Base-by-base conservation (phyloP, 1,140 invertebrate genomes). In the Branchinecta lynchi region DNA sequence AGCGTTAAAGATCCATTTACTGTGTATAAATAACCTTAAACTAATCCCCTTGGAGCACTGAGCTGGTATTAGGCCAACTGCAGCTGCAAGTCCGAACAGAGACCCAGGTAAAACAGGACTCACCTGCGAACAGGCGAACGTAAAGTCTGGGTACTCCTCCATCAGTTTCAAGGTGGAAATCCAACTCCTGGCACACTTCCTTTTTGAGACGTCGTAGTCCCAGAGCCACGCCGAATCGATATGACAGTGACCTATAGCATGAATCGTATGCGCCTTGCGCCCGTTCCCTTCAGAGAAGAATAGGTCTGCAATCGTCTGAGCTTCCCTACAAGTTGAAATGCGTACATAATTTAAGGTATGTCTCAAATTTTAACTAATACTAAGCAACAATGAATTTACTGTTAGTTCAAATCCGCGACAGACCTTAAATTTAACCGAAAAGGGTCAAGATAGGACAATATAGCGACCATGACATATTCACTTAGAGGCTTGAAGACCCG, bases 171-270 rank as follows among this genome's bases (percentile, higher is more conserved):
- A 69, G 32, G 79, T 79, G 44, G 79, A 77, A 8, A 79, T 77
- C 77, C 80, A 84, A 69, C 79, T 81, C 8, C 83, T 72, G 2
- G 80, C 82, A 77, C 81, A 82, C 72, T 84, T 84, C 60, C 82
- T 73, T 60, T 80, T 82, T 6, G 83, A 83, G 74, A 84, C 83
- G 69, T 77, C 80, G 76, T 82, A 84, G 0, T 81, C 79, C 83
- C 83, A 84, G 43, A 84, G 73, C 82, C 82, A 83, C 2, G 82
- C 82, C 68, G 81, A 78, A 72, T 84, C 83, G 72, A 84, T 84
- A 73, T 84, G 83, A 71, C 81, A 81, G 74, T 84, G 80, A n/a
- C 83, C 82, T 72, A 84, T 78, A 7, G 82, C 80, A 74, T 80
- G 74, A 15, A 82, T 72, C 7, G 73, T 77, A 73, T 82, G 80